These are phyloP conservation scores for Astropecten irregularis DNA, from an alignment of 53 echinoderm and acorn worm species.

Conservation along the genomic window DNA sequence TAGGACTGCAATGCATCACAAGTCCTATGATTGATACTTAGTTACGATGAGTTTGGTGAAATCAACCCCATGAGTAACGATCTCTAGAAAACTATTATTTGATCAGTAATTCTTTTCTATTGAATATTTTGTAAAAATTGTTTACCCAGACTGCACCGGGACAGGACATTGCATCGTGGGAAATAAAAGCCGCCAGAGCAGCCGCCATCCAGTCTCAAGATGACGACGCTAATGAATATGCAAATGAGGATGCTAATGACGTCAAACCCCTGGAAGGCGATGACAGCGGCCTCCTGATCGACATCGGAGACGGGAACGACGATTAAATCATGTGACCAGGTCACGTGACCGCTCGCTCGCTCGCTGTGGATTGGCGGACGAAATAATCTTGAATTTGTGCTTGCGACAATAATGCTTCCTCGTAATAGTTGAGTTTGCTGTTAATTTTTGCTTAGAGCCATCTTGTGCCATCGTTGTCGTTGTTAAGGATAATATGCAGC, in stretches of 20 bases:
- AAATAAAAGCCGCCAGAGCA: conserved; percentile 81
- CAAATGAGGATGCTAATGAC: conserved; percentile 13
- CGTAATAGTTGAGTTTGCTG: conserved; percentile 6
- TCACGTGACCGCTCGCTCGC: too few species aligned
- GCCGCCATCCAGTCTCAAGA: conserved; percentile 49
- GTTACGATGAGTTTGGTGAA: too few species aligned
- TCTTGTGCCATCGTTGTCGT: background rate
- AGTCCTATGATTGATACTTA: too few species aligned
- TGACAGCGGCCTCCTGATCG: background rate
- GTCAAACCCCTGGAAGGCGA: background rate
- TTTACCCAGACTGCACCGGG: conserved; percentile 33
- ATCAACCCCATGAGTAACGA: too few species aligned
- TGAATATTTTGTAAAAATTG: too few species aligned
- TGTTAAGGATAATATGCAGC: background rate
- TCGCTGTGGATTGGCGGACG: too few species aligned
- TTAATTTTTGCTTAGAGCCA: background rate
- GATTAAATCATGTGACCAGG: too few species aligned
- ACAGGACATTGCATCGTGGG: conserved; percentile 75
- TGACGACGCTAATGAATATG: conserved; percentile 39
- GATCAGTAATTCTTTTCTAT: too few species aligned
- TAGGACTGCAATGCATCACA: too few species aligned
- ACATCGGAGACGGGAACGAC: conserved; percentile 4
- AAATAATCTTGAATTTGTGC: conserved; percentile 1
- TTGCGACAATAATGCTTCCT: conserved; percentile 11
- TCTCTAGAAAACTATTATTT: too few species aligned